A percentile compares a stretch with the other conserved stretches of the same genome.
Evolutionary conservation across 2,113 vertebrate species (phyloP).

Genomic region (Bubo bubo): DNA sequence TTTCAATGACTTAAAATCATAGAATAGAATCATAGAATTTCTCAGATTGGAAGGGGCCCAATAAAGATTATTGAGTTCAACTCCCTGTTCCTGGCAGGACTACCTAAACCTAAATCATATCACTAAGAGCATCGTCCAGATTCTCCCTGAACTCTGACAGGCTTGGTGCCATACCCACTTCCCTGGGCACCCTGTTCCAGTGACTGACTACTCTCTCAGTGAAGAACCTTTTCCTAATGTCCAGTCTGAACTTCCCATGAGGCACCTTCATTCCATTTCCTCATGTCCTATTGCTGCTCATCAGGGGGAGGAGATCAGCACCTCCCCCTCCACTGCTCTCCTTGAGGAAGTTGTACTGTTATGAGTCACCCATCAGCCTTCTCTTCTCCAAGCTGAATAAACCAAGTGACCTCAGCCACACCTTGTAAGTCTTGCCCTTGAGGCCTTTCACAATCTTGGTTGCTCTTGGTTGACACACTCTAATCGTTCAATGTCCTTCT

Average conservation of each 20-base stretch:
- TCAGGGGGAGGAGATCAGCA: neutral
- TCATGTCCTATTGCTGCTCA: rapidly evolving
- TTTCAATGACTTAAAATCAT: neutral
- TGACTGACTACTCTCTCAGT: neutral
- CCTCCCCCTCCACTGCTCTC: rapidly evolving
- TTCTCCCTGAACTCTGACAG: neutral
- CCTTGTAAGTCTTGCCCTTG: rapidly evolving
- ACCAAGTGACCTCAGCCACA: neutral
- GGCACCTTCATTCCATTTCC: neutral
- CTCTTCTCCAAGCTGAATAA: neutral
- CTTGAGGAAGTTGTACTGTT: neutral
- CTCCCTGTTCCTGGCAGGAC: neutral
- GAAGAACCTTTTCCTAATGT: neutral
- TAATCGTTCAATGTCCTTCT: neutral
- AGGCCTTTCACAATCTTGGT: neutral
- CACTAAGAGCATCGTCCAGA: neutral
- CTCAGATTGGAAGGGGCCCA: neutral
- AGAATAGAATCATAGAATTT: neutral
- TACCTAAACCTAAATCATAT: neutral
- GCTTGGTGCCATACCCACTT: neutral
- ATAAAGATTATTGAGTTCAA: neutral
- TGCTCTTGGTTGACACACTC: neutral
- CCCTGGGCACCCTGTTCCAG: neutral
- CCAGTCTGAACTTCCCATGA: neutral
- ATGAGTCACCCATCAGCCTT: neutral